phyloP scores from a whole-genome alignment of 92 coral and sea anemone species.

The Phenganax marumi region DNA sequence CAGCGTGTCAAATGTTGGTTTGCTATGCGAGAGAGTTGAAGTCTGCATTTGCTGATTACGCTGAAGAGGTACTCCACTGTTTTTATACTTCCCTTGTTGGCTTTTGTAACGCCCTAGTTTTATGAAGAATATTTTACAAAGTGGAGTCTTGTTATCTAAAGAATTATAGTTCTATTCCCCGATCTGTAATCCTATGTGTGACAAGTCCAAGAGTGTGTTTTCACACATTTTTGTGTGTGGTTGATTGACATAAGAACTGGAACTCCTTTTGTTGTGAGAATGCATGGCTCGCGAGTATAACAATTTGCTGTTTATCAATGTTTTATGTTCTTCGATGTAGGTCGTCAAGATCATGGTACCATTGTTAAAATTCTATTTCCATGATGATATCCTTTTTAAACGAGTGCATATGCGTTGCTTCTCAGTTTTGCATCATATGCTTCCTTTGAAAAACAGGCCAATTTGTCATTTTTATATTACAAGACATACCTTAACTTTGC shows the following conservation, averaged over 20 bases:
- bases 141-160: no score
- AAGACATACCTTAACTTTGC: conserved; percentile 26
- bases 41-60: conserved; percentile 89
- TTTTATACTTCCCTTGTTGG: no score
- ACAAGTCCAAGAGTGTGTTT: no score
- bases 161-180: no score
- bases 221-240: no score
- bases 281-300: no score
- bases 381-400: conserved; percentile 59
- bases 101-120: no score
- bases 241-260: no score
- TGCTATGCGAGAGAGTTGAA: conserved; percentile 94
- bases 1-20: conserved; percentile 98
- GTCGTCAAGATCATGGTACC: conserved; percentile 96
- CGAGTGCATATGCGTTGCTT: neutral
- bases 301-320: no score
- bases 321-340: neutral
- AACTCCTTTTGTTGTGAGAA: no score
- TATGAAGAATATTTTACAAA: no score
- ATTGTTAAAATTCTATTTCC: conserved; percentile 88
- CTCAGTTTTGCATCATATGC: neutral
- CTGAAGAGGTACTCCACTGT: conserved; percentile 56
- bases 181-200: no score
- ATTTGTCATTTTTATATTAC: neutral
- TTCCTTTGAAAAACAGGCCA: neutral